These are phyloP conservation scores for Zaprionus gabonicus DNA, from an alignment of 1,140 invertebrate species.

Conservation along the genomic window DNA sequence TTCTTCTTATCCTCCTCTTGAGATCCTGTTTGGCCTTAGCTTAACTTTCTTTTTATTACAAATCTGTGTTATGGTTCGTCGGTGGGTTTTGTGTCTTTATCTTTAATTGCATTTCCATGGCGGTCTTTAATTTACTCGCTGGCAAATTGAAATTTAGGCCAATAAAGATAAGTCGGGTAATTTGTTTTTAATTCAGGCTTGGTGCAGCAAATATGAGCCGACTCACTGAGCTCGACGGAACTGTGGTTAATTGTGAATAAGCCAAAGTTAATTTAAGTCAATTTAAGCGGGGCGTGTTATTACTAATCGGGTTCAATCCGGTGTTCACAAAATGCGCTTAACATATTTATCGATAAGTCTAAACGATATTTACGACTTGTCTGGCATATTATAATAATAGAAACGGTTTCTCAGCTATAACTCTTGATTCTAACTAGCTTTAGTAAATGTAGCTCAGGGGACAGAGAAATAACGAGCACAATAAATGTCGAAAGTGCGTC, in stretches of 20 bases:
- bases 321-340: neutral
- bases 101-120: conserved; percentile 65
- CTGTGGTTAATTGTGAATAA: conserved; percentile 40
- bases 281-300: conserved; percentile 67
- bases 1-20: conserved; percentile 17
- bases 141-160: conserved; percentile 73
- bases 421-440: neutral
- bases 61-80: conserved; percentile 10
- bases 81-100: conserved; percentile 59
- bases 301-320: conserved; percentile 29
- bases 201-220: neutral
- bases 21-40: conserved; percentile 26
- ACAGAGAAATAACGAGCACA: conserved; percentile 5
- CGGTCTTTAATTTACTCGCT: conserved; percentile 72
- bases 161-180: conserved; percentile 70
- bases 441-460: neutral
- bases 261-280: conserved; percentile 44
- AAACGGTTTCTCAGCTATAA: neutral
- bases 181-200: conserved; percentile 51
- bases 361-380: neutral
- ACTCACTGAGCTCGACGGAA: conserved; percentile 32
- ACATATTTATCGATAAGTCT: neutral
- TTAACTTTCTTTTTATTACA: conserved; percentile 41
- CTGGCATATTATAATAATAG: neutral
- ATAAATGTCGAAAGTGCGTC: conserved; percentile 61